Base-by-base conservation (phyloP, 2,888 invertebrate genomes). In the Gisinianus flammeolus region DNA sequence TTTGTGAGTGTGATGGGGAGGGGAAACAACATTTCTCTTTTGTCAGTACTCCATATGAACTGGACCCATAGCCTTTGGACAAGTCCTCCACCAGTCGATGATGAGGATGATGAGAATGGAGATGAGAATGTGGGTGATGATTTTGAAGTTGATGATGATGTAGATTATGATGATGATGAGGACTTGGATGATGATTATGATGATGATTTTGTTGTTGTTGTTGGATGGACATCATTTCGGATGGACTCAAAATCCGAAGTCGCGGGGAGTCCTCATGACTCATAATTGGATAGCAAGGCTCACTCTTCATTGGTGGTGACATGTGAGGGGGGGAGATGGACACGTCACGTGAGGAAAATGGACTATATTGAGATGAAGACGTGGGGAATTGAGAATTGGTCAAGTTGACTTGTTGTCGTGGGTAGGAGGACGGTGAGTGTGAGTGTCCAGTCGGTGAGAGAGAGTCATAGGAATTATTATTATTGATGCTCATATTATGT, bases 281-380 rank as follows among this genome's bases (percentile, higher is more conserved):
- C 58, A 70, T 58, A n/a, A 73, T 31, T 52, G 84, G 84, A 58
- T 84, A 84, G 33, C 82, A 83, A n/a, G 82, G 83, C 77, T 83
- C 84, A 16, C 80, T 75, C 58, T 79, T 81, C 26, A 83, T 76
- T n/a, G 84, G 83, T 26, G 85, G 83, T 74, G 83, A 84, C 10
- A 83, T 78, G 74, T 84, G 84, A 31, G 84, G 83, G 68, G 86
- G 85, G 68, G 85, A 85, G 66, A 81, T 77, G 12, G 83, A 80
- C 24, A 82, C 82, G 74, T 82, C 82, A 30, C 83, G 84, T 1
- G 83, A 83, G 31, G 33, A 68, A 62, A 33, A 62, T 54, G 78
- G 72, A 35, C 58, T 12, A 62, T 69, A 77, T 33, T 19, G 30
- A 44, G 70, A 54, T 24, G 24, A 22, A n/a, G 35, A 33, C 30